A percentile compares a stretch with the other conserved stretches of the same genome.
Evolutionary conservation across 2,797 vertebrate species (phyloP).

Genomic region (Coranthus polyacanthus): DNA sequence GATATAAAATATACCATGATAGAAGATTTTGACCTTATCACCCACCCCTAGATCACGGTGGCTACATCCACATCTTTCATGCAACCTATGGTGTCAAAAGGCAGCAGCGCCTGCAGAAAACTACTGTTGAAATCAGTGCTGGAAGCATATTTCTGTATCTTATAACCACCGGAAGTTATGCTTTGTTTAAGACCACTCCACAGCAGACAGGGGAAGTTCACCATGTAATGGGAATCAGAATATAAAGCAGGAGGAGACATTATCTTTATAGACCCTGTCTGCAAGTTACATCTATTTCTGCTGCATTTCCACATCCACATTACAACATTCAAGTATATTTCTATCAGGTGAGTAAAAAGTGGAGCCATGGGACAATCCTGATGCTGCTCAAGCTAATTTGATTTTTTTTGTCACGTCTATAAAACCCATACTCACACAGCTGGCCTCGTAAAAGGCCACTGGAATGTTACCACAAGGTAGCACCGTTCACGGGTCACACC

Average conservation of each 20-base stretch:
- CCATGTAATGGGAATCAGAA: not conserved
- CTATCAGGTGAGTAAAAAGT: constrained; percentile 10
- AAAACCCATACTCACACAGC: constrained; percentile 23
- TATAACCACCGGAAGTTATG: not conserved
- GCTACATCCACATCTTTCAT: no score
- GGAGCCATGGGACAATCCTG: constrained; percentile 9
- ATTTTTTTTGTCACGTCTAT: constrained; percentile 18
- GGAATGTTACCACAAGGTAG: constrained; percentile 55
- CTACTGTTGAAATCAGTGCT: not conserved
- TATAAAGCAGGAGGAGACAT: not conserved
- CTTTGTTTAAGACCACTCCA: not conserved
- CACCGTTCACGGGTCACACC: constrained; percentile 36
- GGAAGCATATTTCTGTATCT: not conserved
- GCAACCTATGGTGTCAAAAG: not conserved
- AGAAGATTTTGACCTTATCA: no score
- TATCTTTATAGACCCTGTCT: not conserved
- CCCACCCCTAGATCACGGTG: no score
- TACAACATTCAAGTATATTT: constrained; percentile 10
- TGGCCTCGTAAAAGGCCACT: constrained; percentile 21
- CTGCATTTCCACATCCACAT: not conserved
- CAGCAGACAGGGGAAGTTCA: not conserved
- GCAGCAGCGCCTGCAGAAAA: not conserved
- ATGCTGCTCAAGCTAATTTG: constrained; percentile 6
- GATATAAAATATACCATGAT: no score
- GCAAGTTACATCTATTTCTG: constrained; percentile 1